Base-by-base conservation (phyloP, 2,113 vertebrate species). In the Bombycilla garrulus region DNA sequence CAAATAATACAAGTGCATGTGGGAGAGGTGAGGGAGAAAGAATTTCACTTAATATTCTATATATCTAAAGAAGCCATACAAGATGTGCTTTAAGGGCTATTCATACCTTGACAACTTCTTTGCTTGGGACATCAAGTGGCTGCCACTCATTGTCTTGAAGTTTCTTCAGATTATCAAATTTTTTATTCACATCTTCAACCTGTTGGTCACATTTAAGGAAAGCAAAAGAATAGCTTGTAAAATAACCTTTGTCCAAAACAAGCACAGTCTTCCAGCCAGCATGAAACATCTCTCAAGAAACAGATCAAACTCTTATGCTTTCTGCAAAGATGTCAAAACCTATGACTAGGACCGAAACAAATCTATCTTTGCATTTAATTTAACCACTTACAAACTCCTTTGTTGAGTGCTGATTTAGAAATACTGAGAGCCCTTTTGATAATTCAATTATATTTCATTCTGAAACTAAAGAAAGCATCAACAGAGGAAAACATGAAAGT, bases 131-230 rank as follows among this genome's bases (percentile, higher is more conserved):
- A n/a, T 95, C 94, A 69, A 97, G 97, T 66, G 98, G 98, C 85
- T 98, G 96, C 99, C 99, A 99, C 9, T 95, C 95, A 12, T 97
- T 97, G 42, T 97, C 97, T 94, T 99, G 98, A 60, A 99, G 98
- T 70, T 98, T 98, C 86, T 95, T 98, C 57, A 99, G 95, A 45
- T 98, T 95, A 17, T 94, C 97, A 95, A 99, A 99, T 91, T 99
- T 99, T 87, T 98, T 98, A 61, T 97, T 95, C 76, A 99, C 98
- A 50, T 99, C 99, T 95, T 99, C 98, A 5, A 99, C 96, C 99
- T 99, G 66, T 96, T 53, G 38, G 28, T 22, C 5, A 6, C 15
- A 15, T 45, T 67, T 76, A 60, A 90, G 70, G 28, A 91, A 78
- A 67, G 35, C 38, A 29, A 54, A 83, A 83, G 35, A 72, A 64